Base-by-base conservation (phyloP, 2,797 vertebrate species). In the Microcaecilia unicolor region DNA sequence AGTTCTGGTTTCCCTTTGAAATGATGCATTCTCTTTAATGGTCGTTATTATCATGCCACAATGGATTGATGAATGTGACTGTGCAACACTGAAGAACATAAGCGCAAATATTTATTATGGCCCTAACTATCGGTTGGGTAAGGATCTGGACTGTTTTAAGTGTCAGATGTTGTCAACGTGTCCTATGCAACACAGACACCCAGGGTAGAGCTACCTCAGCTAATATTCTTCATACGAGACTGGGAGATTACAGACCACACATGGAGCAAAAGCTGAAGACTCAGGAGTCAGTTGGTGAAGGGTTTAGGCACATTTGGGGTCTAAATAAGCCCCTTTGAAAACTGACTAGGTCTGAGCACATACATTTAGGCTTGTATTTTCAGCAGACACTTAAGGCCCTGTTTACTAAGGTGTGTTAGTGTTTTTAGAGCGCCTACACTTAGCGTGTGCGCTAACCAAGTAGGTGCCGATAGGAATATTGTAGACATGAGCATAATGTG, bases 141-240 rank as follows among this genome's bases (percentile, higher is more conserved):
- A 8, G 56, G 63, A 64, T 72, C 78, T 81, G 78, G 76, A 63
- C 67, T 72, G 58, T 75, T 73, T n/a, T 79, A 74, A 74, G 66
- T 69, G 78, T 78, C 74, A 72, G 53, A 55, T 55, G 64, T 62
- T 53, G 64, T 68, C 69, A 69, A 67, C 68, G 74, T 72, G 64
- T 52, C 58, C 71, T 58, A 64, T 70, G 68, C 72, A 72, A 56
- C 67, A 51, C 67, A 70, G 72, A 74, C 61, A 74, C 69, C 69
- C 64, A 65, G 63, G 61, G 30, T n/a, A 44, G 51, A 64, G 57
- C 8, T 48, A 59, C 48, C 58, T 49, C 48, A 10, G 49, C 33
- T 14, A 47, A 51, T 58, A 60, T 27, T 18, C 52, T 49, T 61
- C 54, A 57, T 44, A 34, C 2, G 19, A 55, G 51, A 26, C 54